phyloP scores from a whole-genome alignment of 2,113 vertebrate species.

The Elephas maximus region DNA sequence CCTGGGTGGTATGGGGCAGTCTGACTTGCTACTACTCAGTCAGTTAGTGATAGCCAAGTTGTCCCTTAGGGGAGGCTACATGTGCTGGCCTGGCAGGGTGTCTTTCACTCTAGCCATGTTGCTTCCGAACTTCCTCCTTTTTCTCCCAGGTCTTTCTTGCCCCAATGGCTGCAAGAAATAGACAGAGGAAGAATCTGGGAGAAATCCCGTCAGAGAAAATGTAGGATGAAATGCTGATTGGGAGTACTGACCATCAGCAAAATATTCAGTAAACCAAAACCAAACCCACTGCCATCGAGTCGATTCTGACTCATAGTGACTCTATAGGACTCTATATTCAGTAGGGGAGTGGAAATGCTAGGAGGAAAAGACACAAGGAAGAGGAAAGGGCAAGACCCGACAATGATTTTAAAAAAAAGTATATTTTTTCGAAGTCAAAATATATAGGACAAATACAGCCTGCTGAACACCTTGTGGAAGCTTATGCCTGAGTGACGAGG shows the following conservation, averaged over 20 bases:
- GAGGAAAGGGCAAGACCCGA: neutral
- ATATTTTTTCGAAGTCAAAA: conserved; percentile 12
- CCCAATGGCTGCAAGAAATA: neutral
- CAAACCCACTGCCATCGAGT: no score
- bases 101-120: conserved; percentile 51
- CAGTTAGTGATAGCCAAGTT: conserved; percentile 57
- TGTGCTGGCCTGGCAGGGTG: conserved; percentile 65
- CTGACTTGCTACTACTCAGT: conserved; percentile 58
- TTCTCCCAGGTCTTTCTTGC: conserved; percentile 21
- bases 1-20: conserved; percentile 40
- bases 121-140: conserved; percentile 53
- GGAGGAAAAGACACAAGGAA: conserved; percentile 30
- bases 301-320: no score
- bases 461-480: conserved; percentile 55
- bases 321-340: neutral
- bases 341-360: neutral
- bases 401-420: neutral
- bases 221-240: conserved; percentile 4
- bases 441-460: conserved; percentile 26
- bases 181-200: conserved; percentile 22
- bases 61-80: conserved; percentile 61
- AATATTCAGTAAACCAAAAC: neutral
- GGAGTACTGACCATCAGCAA: neutral
- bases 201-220: neutral
- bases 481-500: conserved; percentile 11